A percentile compares a stretch with the other conserved stretches of the same genome.
These are phyloP conservation scores for Panorpa germanica DNA, from an alignment of 2,888 invertebrate genomes.

Conservation along the genomic window DNA sequence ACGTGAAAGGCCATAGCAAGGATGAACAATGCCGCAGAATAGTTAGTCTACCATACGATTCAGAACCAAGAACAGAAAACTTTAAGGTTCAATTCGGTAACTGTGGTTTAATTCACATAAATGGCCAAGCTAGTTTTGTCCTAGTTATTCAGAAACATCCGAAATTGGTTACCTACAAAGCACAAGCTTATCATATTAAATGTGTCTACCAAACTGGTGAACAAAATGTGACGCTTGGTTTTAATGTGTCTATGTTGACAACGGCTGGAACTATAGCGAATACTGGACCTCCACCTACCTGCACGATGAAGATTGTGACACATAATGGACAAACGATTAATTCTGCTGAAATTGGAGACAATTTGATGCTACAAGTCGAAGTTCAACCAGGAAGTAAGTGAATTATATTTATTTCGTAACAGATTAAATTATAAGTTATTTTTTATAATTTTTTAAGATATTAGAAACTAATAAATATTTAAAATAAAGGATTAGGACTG, in stretches of 20 bases:
- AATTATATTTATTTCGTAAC: constrained; percentile 2
- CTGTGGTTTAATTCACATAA: constrained; percentile 79
- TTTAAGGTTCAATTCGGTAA: constrained; percentile 82
- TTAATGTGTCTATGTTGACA: constrained; percentile 89
- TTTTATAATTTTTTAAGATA: constrained; percentile 6
- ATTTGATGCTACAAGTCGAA: constrained; percentile 68
- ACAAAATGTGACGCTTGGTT: constrained; percentile 79
- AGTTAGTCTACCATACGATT: constrained; percentile 53
- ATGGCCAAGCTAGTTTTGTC: constrained; percentile 83
- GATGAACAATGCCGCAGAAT: constrained; percentile 75
- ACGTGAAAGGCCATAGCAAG: constrained; percentile 88
- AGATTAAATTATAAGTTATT: not conserved
- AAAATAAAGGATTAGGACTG: constrained; percentile 2
- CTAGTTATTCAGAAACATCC: constrained; percentile 93
- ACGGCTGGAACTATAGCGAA: constrained; percentile 91
- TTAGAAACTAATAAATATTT: not conserved
- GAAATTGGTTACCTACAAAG: constrained; percentile 81
- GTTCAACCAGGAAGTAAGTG: constrained; percentile 54
- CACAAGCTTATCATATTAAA: constrained; percentile 90
- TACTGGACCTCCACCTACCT: constrained; percentile 84
- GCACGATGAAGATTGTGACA: constrained; percentile 80
- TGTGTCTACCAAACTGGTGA: constrained; percentile 90
- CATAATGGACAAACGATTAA: constrained; percentile 73
- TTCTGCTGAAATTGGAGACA: constrained; percentile 83
- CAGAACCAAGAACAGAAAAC: constrained; percentile 45